Base-by-base conservation (phyloP, 2,113 vertebrate species). In the Phrynosoma blainvillii region DNA sequence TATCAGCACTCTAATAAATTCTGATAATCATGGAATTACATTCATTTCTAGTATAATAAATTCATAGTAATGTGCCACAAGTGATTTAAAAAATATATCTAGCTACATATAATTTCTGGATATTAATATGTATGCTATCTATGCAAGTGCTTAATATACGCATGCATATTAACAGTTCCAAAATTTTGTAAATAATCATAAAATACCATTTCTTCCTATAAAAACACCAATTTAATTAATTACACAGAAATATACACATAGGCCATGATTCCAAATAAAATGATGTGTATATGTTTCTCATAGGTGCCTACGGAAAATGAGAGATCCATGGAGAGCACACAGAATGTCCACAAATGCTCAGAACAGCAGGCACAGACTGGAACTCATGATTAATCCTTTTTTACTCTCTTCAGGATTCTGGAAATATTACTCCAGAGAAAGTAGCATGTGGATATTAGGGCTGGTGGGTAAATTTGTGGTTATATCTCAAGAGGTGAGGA, bases 121-220 rank as follows among this genome's bases (percentile, higher is more conserved):
- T 65, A 78, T 79, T 83, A 79, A 87, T 0, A 0, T 10, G 25
- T 1, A 82, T 0, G 65, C 5, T 0, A 3, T 76, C 87, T 89
- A 83, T 81, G 32, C 84, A 83, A 65, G 86, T 82, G 23, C n/a
- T 79, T 42, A 90, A 90, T 30, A 89, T 3, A 81, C 3, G 88
- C 36, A 40, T 30, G 62, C 20, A 59, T 11, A 65, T 76, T 62
- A 88, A 84, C 40, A 87, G 10, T n/a, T 11, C 23, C 87, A 90
- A 27, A 21, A 84, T 13, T 25, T 89, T 70, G 76, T 18, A 73
- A 86, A 23, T 90, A 82, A 71, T 85, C 42, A 89, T 16, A 21
- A 82, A 91, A 89, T 21, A 89, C 85, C 66, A 82, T 12, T 74
- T 68, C n/a, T 70, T 65, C 88, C 88, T 52, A 89, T 30, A 71